Evolutionary conservation across 2,797 vertebrate genomes (phyloP).

Genomic region (Helarctos malayanus): DNA sequence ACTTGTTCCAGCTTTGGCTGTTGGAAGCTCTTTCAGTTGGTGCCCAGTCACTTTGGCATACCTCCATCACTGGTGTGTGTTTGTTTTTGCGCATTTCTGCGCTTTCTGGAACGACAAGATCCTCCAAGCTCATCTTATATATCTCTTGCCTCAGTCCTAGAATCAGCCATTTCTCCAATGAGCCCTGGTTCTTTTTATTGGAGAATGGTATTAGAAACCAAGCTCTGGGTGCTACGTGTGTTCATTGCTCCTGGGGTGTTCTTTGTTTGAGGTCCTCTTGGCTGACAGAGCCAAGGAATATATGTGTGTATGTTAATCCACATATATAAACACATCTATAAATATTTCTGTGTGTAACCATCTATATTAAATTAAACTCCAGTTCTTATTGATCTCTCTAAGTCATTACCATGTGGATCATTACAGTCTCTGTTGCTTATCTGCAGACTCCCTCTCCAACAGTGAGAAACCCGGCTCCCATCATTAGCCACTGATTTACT

Average conservation of each 20-base stretch:
- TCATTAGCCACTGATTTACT: background rate
- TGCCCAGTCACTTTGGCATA: background rate
- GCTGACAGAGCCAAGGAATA: background rate
- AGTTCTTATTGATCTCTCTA: background rate
- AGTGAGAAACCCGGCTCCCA: background rate
- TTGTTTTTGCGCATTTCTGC: background rate
- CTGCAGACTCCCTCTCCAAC: background rate
- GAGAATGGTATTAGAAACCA: slow-evolving; percentile 8
- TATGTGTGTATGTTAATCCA: background rate
- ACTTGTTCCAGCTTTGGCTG: background rate
- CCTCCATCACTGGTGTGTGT: background rate
- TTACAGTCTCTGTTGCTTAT: background rate
- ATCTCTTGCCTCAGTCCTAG: background rate
- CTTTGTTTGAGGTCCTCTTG: background rate
- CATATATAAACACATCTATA: background rate
- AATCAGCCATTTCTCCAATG: background rate
- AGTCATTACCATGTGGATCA: background rate
- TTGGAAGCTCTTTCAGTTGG: background rate
- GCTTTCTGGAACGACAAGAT: background rate
- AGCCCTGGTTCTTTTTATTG: background rate
- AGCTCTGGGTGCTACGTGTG: background rate
- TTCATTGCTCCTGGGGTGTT: background rate
- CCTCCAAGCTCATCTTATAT: background rate
- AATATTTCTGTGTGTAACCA: background rate
- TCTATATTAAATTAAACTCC: background rate